Base-by-base conservation (phyloP, 1,140 invertebrate genomes). In the Drosophila quadrilineata region DNA sequence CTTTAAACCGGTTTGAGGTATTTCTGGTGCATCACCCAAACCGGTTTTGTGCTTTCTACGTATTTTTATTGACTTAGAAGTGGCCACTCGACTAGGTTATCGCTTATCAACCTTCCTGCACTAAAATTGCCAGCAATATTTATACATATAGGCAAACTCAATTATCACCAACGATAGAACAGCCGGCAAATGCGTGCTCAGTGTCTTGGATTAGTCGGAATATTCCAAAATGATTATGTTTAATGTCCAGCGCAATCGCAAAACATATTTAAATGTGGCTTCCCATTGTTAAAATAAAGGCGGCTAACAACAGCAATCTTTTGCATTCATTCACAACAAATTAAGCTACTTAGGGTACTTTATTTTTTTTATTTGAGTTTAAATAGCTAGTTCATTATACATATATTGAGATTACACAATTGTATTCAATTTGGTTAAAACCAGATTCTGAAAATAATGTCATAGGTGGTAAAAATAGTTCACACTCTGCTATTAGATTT, bases 41-140 rank as follows among this genome's bases (percentile, higher is more conserved):
- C 84, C 66, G 76, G 76, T 71, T 85, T 50, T 29, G 38, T 38
- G 10, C 41, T 66, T 63, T 68, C 41, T n/a, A n/a, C n/a, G n/a
- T n/a, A n/a, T n/a, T 53, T 71, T 49, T 43, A 19, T 49, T 48
- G 65, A 53, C 59, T 36, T 28, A 40, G 43, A 21, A 41, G 56
- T 50, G 79, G 73, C 53, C 60, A 85, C 69, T 71, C 66, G 64
- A 67, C 1, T 31, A 52, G 46, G 54, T 53, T 67, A 67, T 67
- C 46, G 8, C 40, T 48, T 62, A 67, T 60, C 63, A 36, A 16
- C 1, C 10, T 43, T 36, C 14, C n/a, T 54, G n/a, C 4, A 41
- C 14, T 36, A 29, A 22, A 31, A 31, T 43, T 54, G 16, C 16
- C 17, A 6, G 26, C 17, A 21, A 52, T 48, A 50, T 67, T 60